phyloP scores from a whole-genome alignment of 2,888 invertebrate genomes.

The Eilema caniola region DNA sequence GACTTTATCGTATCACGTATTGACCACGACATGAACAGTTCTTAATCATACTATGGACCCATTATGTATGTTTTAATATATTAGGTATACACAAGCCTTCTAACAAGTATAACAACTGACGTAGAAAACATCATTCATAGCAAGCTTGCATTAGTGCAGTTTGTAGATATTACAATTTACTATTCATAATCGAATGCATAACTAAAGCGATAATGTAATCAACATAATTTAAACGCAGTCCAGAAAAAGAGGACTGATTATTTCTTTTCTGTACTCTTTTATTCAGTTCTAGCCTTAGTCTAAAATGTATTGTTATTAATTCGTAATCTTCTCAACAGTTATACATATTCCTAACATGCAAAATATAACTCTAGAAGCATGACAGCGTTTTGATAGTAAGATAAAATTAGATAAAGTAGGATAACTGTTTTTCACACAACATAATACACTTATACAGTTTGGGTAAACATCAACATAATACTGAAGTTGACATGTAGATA shows the following conservation, averaged over 20 bases:
- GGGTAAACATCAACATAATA: background rate
- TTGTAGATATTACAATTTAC: background rate
- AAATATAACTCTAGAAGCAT: background rate
- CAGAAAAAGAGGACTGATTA: no score
- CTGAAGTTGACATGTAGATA: slow-evolving; percentile 1
- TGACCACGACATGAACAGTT: background rate
- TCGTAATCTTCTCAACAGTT: background rate
- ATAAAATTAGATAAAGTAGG: slow-evolving; percentile 2
- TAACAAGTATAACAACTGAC: no score
- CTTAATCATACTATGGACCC: background rate
- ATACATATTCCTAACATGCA: background rate
- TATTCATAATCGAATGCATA: background rate
- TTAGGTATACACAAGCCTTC: background rate
- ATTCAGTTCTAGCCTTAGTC: no score
- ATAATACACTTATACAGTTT: background rate
- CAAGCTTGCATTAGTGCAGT: background rate
- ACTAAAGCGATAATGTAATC: background rate
- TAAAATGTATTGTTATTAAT: no score
- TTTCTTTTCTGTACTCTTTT: no score
- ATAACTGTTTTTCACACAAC: slow-evolving; percentile 1
- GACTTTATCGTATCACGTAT: background rate
- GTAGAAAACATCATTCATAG: background rate
- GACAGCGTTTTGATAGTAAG: background rate
- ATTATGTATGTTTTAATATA: background rate
- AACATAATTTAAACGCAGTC: no score